Percentiles rank a stretch among this genome's conserved stretches.
These are phyloP conservation scores for Hypocryptadius cinnamomeus DNA, from an alignment of 2,113 vertebrate species.

Conservation along the genomic window DNA sequence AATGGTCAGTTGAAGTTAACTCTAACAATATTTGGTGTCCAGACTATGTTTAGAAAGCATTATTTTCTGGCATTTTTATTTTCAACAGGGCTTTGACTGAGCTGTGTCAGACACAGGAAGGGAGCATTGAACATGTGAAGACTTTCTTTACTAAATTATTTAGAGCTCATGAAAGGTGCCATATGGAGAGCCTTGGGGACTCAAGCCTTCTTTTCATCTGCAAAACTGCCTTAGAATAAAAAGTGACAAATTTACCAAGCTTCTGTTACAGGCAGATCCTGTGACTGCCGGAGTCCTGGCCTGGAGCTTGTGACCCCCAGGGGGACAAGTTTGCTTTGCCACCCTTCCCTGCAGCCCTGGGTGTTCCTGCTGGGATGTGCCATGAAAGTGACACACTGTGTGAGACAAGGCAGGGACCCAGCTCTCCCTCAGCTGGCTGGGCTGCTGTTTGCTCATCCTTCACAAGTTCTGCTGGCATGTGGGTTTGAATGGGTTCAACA, in stretches of 20 bases:
- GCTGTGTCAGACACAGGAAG: not conserved
- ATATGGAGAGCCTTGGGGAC: not conserved
- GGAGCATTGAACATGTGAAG: not conserved
- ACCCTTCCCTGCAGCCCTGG: not conserved
- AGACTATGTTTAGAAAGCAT: not conserved
- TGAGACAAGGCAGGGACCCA: not conserved
- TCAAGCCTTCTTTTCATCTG: not conserved
- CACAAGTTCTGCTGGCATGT: not conserved
- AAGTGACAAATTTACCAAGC: not conserved
- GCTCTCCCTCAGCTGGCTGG: not conserved
- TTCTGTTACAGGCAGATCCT: not conserved
- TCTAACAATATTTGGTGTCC: not conserved
- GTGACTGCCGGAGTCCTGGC: not conserved
- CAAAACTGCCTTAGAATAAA: not conserved
- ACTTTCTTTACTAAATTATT: constrained; percentile 28
- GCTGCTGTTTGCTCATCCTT: not conserved
- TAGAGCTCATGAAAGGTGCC: not conserved
- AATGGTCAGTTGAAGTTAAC: not conserved
- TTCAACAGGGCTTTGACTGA: not conserved
- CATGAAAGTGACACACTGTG: fast-evolving
- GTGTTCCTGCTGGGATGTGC: not conserved
- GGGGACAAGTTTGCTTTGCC: not conserved
- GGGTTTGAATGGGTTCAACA: not conserved
- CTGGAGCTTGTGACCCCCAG: not conserved
- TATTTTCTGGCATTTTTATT: not conserved